A percentile compares a stretch with the other conserved stretches of the same genome.
These are phyloP conservation scores for Ruditapes philippinarum DNA, from an alignment of 1,140 invertebrate species.

Conservation along the genomic window DNA sequence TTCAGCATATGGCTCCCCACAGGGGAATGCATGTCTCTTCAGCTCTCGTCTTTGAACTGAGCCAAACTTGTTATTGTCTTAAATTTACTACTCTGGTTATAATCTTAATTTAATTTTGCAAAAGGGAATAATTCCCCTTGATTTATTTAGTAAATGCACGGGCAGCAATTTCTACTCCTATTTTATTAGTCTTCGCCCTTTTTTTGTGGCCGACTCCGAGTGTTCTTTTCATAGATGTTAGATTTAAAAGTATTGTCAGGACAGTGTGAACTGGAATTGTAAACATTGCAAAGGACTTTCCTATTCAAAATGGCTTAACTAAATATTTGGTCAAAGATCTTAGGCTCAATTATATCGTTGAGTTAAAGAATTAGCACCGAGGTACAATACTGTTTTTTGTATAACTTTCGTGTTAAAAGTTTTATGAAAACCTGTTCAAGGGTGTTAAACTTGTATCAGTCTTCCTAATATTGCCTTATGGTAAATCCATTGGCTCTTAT, in stretches of 20 bases:
- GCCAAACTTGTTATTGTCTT: constrained; percentile 2
- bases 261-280: constrained; percentile 18
- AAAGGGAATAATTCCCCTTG: no score
- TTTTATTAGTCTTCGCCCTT: no score
- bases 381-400: constrained; percentile 52
- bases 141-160: no score
- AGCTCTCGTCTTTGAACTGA: not conserved
- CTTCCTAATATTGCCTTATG: constrained; percentile 29
- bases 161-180: no score
- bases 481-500: constrained; percentile 51
- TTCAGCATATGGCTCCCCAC: constrained; percentile 10
- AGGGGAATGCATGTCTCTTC: not conserved
- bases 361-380: constrained; percentile 51
- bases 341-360: constrained; percentile 47
- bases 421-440: not conserved
- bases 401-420: constrained; percentile 26
- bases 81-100: no score
- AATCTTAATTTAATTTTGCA: no score
- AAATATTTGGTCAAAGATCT: constrained; percentile 59
- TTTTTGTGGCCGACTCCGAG: no score
- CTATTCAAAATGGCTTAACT: not conserved
- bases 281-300: not conserved
- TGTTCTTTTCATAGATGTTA: no score
- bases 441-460: constrained; percentile 19
- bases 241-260: no score